A percentile compares a stretch with the other conserved stretches of the same genome.
Evolutionary conservation across 2,113 vertebrate genomes (phyloP).

Genomic region (Megaceryle torquata): DNA sequence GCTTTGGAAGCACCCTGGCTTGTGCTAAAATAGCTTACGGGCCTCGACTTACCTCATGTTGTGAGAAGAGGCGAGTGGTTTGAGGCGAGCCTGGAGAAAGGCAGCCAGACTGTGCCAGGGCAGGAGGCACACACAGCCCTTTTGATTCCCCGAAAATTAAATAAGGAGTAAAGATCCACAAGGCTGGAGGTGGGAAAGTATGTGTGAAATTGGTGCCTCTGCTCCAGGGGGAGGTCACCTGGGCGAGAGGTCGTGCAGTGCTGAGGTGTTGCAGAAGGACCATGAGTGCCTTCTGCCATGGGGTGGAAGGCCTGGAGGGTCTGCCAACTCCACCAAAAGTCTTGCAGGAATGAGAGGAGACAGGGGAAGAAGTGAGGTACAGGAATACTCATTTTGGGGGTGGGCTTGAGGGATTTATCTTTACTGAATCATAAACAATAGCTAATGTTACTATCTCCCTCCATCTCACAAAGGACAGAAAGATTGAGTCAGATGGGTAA

Average conservation of each 20-base stretch:
- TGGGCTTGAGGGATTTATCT: background rate
- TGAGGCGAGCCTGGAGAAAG: background rate
- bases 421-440: background rate
- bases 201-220: background rate
- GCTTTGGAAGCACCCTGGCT: background rate
- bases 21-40: background rate
- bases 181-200: background rate
- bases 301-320: background rate
- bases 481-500: background rate
- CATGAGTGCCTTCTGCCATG: background rate
- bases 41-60: background rate
- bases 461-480: background rate
- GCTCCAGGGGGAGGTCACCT: background rate
- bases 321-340: rapidly evolving
- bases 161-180: background rate
- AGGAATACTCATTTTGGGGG: background rate
- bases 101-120: background rate
- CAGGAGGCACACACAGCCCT: background rate
- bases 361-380: background rate
- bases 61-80: background rate
- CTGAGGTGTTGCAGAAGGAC: background rate
- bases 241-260: background rate
- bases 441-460: background rate
- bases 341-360: background rate
- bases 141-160: background rate